Evolutionary conservation across 2,113 vertebrate genomes (phyloP), one percentile per base, ranked within the genome.

Genomic region (Rissa tridactyla): DNA sequence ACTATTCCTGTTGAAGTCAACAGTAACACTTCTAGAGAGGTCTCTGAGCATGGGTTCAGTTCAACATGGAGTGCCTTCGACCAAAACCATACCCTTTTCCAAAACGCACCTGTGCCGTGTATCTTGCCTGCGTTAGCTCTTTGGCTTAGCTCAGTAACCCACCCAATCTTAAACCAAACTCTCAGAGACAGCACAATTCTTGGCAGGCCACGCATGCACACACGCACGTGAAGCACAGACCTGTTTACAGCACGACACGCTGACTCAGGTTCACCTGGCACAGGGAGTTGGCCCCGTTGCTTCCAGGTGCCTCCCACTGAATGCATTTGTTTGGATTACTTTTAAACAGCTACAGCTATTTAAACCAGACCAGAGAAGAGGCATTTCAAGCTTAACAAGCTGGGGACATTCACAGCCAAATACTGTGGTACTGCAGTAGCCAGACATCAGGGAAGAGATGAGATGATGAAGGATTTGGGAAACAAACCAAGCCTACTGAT

Each of bases 241-340:
- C 58, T 46, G 62, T 2, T n/a, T 20, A 32, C 54, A 62, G 84
- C 87, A 88, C 5, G 0, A 36, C 44, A 22, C 0, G 3, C 60
- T 78, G 79, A 62, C 62, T 81, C 68, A 71, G 72, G 29, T 46
- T 88, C 90, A 94, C 72, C 65, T 60, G 78, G 91, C 91, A 94
- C 52, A 14, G 60, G 73, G 64, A 88, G 23, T 0, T 61, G 66
- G 29, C 25, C 34, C 78, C 21, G 1, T 2, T 15, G 49, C 60
- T 82, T 54, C 15, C 88, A 65, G 91, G 82, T 87, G 73, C 65
- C 90, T 91, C 81, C 73, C 69, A 46, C 57, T 29, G 44, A 78
- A 68, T 10, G 27, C 8, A 13, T 64, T 52, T 75, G 68, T 40
- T 94, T 66, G 46, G 65, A 69, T 57, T 44, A 38, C 52, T 87